Evolutionary conservation across 2,888 invertebrate genomes (phyloP).

Genomic region (Allacma fusca): DNA sequence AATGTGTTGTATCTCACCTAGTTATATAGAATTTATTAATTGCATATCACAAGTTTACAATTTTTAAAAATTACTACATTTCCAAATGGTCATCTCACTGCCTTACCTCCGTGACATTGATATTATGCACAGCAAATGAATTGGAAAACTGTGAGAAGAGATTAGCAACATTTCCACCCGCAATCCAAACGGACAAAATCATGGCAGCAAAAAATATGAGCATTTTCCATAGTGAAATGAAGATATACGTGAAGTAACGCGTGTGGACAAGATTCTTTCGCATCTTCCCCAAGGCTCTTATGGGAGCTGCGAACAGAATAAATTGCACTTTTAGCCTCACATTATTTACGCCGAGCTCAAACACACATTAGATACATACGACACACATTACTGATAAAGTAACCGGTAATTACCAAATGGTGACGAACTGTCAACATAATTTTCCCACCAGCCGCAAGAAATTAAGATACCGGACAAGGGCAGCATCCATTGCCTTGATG

Average conservation of each 20-base stretch:
- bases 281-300: slow-evolving; percentile 73
- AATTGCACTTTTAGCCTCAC: background rate
- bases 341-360: background rate
- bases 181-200: slow-evolving; percentile 76
- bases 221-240: slow-evolving; percentile 92
- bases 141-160: slow-evolving; percentile 78
- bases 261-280: slow-evolving; percentile 81
- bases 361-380: background rate
- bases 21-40: background rate
- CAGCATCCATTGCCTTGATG: slow-evolving; percentile 78
- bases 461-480: slow-evolving; percentile 84
- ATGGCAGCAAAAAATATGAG: slow-evolving; percentile 78
- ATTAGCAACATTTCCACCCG: slow-evolving; percentile 78
- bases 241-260: slow-evolving; percentile 88
- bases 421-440: slow-evolving; percentile 88
- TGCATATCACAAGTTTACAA: no score
- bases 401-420: slow-evolving; percentile 71
- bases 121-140: slow-evolving; percentile 80
- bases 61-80: no score
- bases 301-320: slow-evolving; percentile 40
- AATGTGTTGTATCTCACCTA: slow-evolving; percentile 36
- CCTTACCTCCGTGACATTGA: slow-evolving; percentile 76
- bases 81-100: background rate
- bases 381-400: background rate
- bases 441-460: slow-evolving; percentile 98